Evolutionary conservation across 92 coral and sea anemone genomes (phyloP).

Genomic region (Umimayanthus kanabou): DNA sequence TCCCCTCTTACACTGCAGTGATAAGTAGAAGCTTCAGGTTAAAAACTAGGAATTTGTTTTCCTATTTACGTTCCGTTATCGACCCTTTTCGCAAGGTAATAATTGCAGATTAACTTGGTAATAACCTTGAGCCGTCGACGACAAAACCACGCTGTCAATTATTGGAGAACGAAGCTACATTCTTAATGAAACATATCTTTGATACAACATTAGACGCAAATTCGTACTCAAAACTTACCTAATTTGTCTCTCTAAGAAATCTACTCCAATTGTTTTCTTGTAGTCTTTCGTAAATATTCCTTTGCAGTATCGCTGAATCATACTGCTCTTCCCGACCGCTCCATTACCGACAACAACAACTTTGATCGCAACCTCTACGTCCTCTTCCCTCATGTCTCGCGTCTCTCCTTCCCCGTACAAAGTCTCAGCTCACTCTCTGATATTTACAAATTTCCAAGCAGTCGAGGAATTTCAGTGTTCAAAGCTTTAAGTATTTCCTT

Average conservation of each 20-base stretch:
- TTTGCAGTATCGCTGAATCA: constrained; percentile 98
- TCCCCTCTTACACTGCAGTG: constrained; percentile 76
- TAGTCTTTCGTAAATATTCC: constrained; percentile 99
- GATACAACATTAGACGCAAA: neutral
- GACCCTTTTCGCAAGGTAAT: constrained; percentile 11
- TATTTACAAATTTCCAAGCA: neutral
- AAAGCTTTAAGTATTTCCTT: constrained; percentile 1
- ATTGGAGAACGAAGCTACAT: neutral
- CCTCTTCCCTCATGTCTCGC: constrained; percentile 91
- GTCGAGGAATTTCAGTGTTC: neutral
- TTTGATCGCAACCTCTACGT: constrained; percentile 99
- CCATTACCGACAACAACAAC: constrained; percentile 99
- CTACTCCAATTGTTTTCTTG: constrained; percentile 99
- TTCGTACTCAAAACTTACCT: constrained; percentile 61
- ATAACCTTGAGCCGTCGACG: neutral
- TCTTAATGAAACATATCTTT: neutral
- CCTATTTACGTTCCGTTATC: neutral
- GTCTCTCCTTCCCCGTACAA: neutral
- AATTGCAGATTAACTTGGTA: neutral
- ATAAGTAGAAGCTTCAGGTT: constrained; percentile 18
- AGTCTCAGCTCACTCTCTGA: neutral
- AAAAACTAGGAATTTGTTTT: neutral
- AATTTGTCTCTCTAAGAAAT: constrained; percentile 94
- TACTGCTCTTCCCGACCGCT: constrained; percentile 98
- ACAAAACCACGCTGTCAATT: neutral